Evolutionary conservation across 2,888 invertebrate species (phyloP).

Genomic region (Diarsia rubi): DNA sequence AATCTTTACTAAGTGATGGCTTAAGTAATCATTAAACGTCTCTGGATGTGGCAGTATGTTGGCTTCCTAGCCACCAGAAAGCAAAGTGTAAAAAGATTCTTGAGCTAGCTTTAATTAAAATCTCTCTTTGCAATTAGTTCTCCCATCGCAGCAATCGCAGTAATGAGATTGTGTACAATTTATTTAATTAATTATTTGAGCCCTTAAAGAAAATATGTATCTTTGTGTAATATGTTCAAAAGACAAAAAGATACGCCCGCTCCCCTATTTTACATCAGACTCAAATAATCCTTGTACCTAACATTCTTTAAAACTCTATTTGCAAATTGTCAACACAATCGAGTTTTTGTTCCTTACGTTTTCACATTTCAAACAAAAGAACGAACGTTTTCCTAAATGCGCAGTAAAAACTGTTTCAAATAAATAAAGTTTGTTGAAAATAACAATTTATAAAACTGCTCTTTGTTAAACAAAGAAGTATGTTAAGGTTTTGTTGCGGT

Average conservation of each 20-base stretch:
- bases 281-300: not conserved
- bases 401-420: constrained; percentile 12
- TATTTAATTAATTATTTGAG: not conserved
- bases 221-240: no score
- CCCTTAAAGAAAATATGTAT: no score
- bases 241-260: not conserved
- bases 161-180: not conserved
- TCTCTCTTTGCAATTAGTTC: not conserved
- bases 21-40: no score
- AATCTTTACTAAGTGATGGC: no score
- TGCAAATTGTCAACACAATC: constrained; percentile 24
- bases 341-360: not conserved
- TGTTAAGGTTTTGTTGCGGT: not conserved
- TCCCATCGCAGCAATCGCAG: not conserved
- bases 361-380: constrained; percentile 4
- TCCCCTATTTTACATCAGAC: not conserved
- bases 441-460: not conserved
- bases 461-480: not conserved
- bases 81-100: not conserved
- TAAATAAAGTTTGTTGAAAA: not conserved
- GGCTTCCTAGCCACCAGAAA: not conserved
- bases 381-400: constrained; percentile 4
- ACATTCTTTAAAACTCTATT: constrained; percentile 2
- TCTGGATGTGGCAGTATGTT: no score
- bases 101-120: constrained; percentile 4